Percentiles rank a stretch among this genome's conserved stretches.
Evolutionary conservation across 2,888 invertebrate species (phyloP).

Genomic region (Chymomyza procnemis): DNA sequence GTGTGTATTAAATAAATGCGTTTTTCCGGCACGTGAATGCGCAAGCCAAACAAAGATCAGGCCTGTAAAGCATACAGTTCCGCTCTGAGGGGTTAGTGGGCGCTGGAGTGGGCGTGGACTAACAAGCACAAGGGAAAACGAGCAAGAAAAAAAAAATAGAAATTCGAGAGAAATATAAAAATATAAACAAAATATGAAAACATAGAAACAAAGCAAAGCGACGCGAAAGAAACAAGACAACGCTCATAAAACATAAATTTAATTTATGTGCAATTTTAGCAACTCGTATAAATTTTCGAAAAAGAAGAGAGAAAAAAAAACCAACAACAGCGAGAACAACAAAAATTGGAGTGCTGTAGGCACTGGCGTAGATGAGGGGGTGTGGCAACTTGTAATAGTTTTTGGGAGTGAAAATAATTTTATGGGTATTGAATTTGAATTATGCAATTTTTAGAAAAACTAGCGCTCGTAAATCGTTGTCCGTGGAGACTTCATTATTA

Average conservation of each 20-base stretch:
- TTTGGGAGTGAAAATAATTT: too few relatives aligned
- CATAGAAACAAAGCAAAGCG: slow-evolving; percentile 16
- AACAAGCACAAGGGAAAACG: slow-evolving; percentile 11
- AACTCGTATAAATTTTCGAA: slow-evolving; percentile 69
- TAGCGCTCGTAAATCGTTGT: too few relatives aligned
- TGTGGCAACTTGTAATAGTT: too few relatives aligned
- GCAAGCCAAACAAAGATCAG: slow-evolving; percentile 21
- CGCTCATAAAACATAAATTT: slow-evolving; percentile 73
- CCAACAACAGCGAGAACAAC: slow-evolving; percentile 11
- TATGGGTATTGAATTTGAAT: too few relatives aligned
- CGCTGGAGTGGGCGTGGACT: too few relatives aligned
- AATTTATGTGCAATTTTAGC: slow-evolving; percentile 73
- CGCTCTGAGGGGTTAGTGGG: neutral
- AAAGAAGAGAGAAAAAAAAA: slow-evolving; percentile 17
- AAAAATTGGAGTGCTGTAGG: neutral
- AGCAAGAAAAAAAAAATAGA: slow-evolving; percentile 29
- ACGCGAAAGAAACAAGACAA: slow-evolving; percentile 42
- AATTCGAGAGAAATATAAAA: too few relatives aligned
- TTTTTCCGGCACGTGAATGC: slow-evolving; percentile 65
- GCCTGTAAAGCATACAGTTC: neutral
- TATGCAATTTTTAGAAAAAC: too few relatives aligned
- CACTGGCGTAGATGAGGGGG: too few relatives aligned
- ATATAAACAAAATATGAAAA: slow-evolving; percentile 36
- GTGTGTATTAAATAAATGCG: slow-evolving; percentile 68
- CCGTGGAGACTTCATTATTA: too few relatives aligned